Evolutionary conservation across 2,797 vertebrate species (phyloP), one percentile per base, ranked within the genome.

Genomic region (Picus viridis): DNA sequence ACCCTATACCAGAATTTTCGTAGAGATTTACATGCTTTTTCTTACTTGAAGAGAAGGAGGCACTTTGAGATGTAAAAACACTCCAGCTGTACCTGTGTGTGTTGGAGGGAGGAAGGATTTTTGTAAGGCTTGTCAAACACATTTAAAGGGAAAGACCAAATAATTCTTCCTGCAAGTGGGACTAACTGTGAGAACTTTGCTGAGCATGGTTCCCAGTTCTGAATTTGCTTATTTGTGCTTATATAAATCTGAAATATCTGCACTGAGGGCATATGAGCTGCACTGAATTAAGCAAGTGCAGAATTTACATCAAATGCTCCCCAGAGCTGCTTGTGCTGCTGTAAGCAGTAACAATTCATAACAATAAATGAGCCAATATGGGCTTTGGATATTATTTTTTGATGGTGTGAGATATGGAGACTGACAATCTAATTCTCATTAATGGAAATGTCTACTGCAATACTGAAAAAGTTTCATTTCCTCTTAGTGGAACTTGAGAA

Each of bases 261-360:
- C 59, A 75, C 67, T 92, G 90, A 85, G 89, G 65, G 81, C 19
- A 47, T 47, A 20, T 20, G 45, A 47, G 67, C 67, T 81, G 41
- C 43, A 63, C 0, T 7, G 73, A 89, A 86, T 85, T 83, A 87
- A 87, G 30, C 2, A 0, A 70, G 34, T 78, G 76, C 59, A 95
- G 84, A 90, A 89, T 94, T 94, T 96, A 87, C 67, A 80, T 93
- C 63, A 78, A 89, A 86, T 72, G 30, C 17, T 75, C 70, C 22
- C 68, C 76, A 63, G 73, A 81, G 89, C 92, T 67, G n/a, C 83
- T 94, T 78, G 79, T 93, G 92, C 92, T 92, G 76, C 83, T 4
- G 18, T 73, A 91, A 95, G 87, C 87, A 86, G 53, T 89, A 88
- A 86, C 82, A 68, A 72, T 92, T 94, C 87, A 83, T 85, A 95